phyloP scores from a whole-genome alignment of 2,888 invertebrate species.

The Gryllus longicercus region DNA sequence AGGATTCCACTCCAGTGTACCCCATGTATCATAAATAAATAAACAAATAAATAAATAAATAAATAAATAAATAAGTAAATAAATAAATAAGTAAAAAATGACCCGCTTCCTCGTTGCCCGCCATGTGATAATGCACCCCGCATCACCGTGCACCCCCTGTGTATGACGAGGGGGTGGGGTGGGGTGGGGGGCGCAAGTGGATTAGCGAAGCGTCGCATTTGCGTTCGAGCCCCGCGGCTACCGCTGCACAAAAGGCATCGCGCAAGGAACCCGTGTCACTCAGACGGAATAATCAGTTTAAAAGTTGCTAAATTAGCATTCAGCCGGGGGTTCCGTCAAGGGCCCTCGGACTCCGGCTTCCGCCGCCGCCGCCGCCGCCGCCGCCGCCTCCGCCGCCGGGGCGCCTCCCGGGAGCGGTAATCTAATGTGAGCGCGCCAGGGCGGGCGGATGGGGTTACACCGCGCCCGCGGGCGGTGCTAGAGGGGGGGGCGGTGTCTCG shows the following conservation, averaged over 20 bases:
- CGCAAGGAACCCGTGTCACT: neutral
- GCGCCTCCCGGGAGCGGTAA: neutral
- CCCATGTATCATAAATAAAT: too few relatives aligned
- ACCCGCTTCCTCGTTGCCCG: too few relatives aligned
- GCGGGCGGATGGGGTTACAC: constrained; percentile 11
- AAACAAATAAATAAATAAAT: too few relatives aligned
- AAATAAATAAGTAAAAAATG: too few relatives aligned
- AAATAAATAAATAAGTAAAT: too few relatives aligned
- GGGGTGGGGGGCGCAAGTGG: neutral
- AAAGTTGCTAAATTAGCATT: constrained; percentile 17
- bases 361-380: neutral
- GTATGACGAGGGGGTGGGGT: too few relatives aligned
- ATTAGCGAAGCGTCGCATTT: neutral
- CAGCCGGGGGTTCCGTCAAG: neutral
- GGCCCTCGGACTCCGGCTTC: neutral
- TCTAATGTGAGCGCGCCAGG: neutral
- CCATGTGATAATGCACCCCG: too few relatives aligned
- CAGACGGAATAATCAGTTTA: neutral
- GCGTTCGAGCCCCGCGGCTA: neutral
- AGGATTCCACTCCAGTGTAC: too few relatives aligned
- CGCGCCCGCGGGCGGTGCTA: neutral
- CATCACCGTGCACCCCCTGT: too few relatives aligned
- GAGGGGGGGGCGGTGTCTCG: neutral
- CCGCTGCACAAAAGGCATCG: neutral
- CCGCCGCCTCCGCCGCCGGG: neutral